phyloP scores from a whole-genome alignment of 2,113 vertebrate genomes.

The Ochotona curzoniae region DNA sequence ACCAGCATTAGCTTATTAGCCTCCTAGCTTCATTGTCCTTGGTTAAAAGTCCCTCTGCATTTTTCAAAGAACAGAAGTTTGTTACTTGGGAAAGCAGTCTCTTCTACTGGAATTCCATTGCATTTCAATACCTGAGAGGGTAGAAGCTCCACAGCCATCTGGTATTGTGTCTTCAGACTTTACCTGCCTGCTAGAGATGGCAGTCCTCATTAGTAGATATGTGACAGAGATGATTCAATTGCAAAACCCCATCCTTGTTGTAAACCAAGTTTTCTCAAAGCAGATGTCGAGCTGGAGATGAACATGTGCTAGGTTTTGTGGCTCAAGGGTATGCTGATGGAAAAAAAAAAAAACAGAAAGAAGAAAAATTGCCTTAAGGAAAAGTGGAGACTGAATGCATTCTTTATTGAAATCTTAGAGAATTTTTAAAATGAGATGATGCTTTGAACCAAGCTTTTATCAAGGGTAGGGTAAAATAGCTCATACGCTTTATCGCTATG shows the following conservation, averaged over 20 bases:
- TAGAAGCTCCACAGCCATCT: background rate
- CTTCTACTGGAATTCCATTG: background rate
- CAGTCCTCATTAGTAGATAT: background rate
- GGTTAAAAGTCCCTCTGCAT: background rate
- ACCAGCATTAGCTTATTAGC: background rate
- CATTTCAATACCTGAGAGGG: background rate
- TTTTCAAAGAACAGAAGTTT: background rate
- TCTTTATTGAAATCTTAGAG: background rate
- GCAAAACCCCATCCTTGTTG: background rate
- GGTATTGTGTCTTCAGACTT: background rate
- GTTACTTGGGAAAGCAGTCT: background rate
- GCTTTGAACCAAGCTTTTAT: background rate
- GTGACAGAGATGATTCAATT: background rate
- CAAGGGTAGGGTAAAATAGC: background rate
- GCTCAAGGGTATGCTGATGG: too few relatives aligned
- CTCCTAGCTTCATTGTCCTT: background rate
- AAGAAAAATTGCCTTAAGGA: background rate
- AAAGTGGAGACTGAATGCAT: background rate
- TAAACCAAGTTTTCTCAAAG: background rate
- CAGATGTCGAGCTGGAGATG: background rate
- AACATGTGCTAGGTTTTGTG: background rate
- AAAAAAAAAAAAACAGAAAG: background rate
- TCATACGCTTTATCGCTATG: background rate
- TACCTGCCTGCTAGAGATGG: background rate
- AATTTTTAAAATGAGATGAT: background rate